These are phyloP conservation scores for Mythimna vitellina DNA, from an alignment of 2,888 invertebrate species.

Conservation along the genomic window DNA sequence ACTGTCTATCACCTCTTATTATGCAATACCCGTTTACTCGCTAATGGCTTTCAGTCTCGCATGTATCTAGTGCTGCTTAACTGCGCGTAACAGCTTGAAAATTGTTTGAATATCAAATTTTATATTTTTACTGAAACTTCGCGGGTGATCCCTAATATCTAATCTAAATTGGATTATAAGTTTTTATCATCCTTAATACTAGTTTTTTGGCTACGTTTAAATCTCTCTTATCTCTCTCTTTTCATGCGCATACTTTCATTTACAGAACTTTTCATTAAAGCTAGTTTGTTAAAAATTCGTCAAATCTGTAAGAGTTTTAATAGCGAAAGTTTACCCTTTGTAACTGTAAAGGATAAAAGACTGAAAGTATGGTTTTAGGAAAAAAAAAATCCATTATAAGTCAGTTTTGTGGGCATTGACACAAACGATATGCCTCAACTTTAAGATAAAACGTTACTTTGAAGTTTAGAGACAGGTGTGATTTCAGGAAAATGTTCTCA, in stretches of 20 bases:
- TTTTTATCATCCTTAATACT: constrained; percentile 25
- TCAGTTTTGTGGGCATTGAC: neutral
- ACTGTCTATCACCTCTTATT: constrained; percentile 14
- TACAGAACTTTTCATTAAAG: neutral
- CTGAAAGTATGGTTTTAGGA: neutral
- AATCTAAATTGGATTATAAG: constrained; percentile 38
- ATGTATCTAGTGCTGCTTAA: constrained; percentile 32
- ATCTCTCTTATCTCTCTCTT: neutral
- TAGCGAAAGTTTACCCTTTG: neutral
- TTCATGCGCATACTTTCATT: constrained; percentile 3
- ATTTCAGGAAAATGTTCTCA: neutral
- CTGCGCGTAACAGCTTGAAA: constrained; percentile 25
- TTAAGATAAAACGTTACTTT: neutral
- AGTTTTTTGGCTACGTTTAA: constrained; percentile 1
- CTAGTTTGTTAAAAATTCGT: neutral
- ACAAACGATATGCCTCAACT: neutral
- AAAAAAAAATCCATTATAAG: neutral
- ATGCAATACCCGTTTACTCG: constrained; percentile 24
- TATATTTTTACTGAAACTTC: constrained; percentile 24
- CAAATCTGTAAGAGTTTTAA: neutral
- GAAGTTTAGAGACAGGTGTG: neutral
- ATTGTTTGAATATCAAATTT: constrained; percentile 24
- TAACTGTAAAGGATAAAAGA: neutral
- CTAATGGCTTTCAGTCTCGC: constrained; percentile 25
- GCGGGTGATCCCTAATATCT: constrained; percentile 30